A percentile compares a stretch with the other conserved stretches of the same genome.
Conservation (phyloP, 2,888 invertebrate genomes). For the Bhutanitis thaidina region DNA sequence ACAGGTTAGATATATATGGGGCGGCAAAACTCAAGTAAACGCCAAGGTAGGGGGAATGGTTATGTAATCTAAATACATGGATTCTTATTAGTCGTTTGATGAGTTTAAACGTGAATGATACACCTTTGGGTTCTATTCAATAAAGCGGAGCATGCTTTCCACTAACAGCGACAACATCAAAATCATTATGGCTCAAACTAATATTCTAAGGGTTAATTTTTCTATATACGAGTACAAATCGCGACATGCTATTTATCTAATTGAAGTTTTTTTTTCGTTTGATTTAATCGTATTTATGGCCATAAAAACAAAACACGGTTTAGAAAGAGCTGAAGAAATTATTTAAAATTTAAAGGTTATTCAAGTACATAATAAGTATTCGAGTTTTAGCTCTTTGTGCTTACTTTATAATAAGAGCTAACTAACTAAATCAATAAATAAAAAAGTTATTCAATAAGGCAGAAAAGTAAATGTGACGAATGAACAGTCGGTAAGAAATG, state of each 20-base stretch:
- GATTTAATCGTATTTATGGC: too few species aligned
- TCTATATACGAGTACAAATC: slow-evolving; percentile 14
- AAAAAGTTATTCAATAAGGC: too few species aligned
- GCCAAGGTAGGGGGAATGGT: slow-evolving; percentile 75
- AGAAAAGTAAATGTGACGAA: too few species aligned
- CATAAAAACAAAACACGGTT: too few species aligned
- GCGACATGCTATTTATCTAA: slow-evolving; percentile 11
- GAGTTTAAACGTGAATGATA: slow-evolving; percentile 44
- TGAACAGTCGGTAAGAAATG: slow-evolving; percentile 69
- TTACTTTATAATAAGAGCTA: too few species aligned
- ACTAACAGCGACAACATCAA: slow-evolving; percentile 42
- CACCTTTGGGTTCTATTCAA: slow-evolving; percentile 68
- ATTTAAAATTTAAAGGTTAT: too few species aligned
- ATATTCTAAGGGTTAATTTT: slow-evolving; percentile 13
- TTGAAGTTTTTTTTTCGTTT: too few species aligned
- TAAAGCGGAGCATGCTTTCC: slow-evolving; percentile 40
- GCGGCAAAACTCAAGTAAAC: slow-evolving; percentile 41
- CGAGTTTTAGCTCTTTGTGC: too few species aligned
- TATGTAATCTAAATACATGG: slow-evolving; percentile 40
- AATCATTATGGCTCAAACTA: slow-evolving; percentile 27
- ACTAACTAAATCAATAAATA: too few species aligned
- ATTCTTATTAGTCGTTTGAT: slow-evolving; percentile 47
- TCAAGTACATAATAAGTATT: too few species aligned
- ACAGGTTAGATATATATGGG: slow-evolving; percentile 43
- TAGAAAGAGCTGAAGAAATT: too few species aligned